Percentiles rank a stretch among this genome's conserved stretches.
These are phyloP conservation scores for Conistra vaccinii DNA, from an alignment of 2,888 invertebrate genomes.

Conservation along the genomic window DNA sequence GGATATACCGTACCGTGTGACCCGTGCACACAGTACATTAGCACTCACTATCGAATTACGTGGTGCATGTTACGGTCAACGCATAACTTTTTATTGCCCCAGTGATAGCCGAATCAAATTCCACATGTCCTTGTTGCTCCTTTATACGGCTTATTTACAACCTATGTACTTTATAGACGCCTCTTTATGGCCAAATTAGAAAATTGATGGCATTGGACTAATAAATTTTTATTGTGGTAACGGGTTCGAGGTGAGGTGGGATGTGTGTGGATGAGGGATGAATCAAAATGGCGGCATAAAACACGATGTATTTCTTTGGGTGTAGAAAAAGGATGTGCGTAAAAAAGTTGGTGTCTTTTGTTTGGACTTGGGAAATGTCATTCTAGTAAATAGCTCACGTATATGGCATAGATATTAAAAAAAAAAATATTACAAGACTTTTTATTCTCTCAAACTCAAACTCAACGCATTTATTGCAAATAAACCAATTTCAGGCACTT, in stretches of 20 bases:
- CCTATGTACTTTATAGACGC: constrained; percentile 59
- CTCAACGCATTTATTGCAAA: no score
- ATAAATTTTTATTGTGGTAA: constrained; percentile 51
- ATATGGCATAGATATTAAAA: no score
- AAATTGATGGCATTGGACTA: constrained; percentile 56
- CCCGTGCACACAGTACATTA: constrained; percentile 68
- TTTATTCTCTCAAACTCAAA: no score
- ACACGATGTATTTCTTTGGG: not conserved
- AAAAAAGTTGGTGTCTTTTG: not conserved
- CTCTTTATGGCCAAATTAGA: constrained; percentile 63
- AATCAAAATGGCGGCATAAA: constrained; percentile 13
- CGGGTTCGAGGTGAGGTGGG: constrained; percentile 12
- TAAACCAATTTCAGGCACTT: no score
- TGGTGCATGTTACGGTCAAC: constrained; percentile 76
- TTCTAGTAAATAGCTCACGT: not conserved
- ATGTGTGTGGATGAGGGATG: not conserved
- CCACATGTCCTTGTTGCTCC: constrained; percentile 74
- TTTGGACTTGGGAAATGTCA: not conserved
- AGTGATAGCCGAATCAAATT: constrained; percentile 77
- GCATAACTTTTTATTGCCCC: constrained; percentile 82
- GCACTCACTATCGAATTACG: constrained; percentile 81
- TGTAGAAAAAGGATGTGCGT: not conserved
- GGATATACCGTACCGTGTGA: constrained; percentile 58
- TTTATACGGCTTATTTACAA: constrained; percentile 66
- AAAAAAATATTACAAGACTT: no score